Percentiles rank a stretch among this genome's conserved stretches.
Conservation (phyloP, 1,140 invertebrate genomes). For the Drosophila pachea region DNA sequence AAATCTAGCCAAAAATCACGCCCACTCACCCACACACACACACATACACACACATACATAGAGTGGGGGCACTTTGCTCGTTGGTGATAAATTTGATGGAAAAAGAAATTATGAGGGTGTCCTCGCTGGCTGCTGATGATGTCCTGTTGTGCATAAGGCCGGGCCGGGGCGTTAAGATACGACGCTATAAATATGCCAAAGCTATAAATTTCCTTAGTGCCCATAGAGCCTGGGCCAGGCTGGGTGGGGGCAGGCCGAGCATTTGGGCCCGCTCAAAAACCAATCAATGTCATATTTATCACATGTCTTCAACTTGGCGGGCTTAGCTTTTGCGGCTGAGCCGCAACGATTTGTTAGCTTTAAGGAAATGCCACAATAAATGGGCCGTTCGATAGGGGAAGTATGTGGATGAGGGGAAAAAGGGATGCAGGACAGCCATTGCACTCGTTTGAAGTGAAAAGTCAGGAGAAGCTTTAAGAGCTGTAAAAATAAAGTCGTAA, state of each 20-base stretch:
- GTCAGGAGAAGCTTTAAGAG: constrained; percentile 19
- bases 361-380: constrained; percentile 17
- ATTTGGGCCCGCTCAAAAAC: constrained; percentile 67
- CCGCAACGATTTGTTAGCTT: constrained; percentile 31
- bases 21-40: constrained; percentile 22
- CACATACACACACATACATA: not conserved
- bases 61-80: constrained; percentile 23
- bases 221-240: too few species aligned
- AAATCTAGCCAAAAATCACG: constrained; percentile 74
- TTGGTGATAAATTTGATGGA: constrained; percentile 73
- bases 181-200: constrained; percentile 71
- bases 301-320: constrained; percentile 43
- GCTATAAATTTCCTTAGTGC: constrained; percentile 65
- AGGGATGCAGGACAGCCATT: too few species aligned
- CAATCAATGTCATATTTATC: constrained; percentile 77
- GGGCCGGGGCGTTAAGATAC: constrained; percentile 58
- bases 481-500: constrained; percentile 45
- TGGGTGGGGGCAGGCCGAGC: not conserved
- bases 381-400: too few species aligned
- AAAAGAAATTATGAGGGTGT: constrained; percentile 73
- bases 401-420: too few species aligned
- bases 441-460: constrained; percentile 14
- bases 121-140: constrained; percentile 57
- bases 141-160: constrained; percentile 66
- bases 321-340: constrained; percentile 18